Evolutionary conservation across 2,797 vertebrate genomes (phyloP).

Genomic region (Podarcis siculus): DNA sequence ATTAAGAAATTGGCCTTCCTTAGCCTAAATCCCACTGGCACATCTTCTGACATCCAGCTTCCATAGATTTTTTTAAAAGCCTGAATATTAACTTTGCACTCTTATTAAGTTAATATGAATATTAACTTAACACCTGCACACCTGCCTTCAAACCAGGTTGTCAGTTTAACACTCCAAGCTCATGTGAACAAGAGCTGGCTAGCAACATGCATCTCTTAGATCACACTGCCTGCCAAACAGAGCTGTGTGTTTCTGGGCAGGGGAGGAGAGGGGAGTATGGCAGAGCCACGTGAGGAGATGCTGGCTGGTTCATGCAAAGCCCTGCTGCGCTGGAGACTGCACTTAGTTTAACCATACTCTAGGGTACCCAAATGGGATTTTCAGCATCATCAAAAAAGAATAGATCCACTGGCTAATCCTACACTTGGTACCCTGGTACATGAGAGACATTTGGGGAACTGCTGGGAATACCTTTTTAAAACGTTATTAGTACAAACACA

Average conservation of each 20-base stretch:
- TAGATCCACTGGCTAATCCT: no score
- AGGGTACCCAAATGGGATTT: background rate
- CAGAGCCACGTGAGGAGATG: slow-evolving; percentile 51
- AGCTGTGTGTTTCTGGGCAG: slow-evolving; percentile 25
- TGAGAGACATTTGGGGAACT: background rate
- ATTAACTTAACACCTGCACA: background rate
- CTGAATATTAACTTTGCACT: no score
- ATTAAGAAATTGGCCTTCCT: background rate
- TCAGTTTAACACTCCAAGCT: background rate
- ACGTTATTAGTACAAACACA: background rate
- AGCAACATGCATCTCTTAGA: background rate
- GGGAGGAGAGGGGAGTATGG: background rate
- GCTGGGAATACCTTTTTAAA: background rate
- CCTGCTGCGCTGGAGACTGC: background rate
- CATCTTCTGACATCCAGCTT: background rate
- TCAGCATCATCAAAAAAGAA: background rate
- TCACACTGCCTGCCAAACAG: slow-evolving; percentile 58
- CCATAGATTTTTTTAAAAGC: no score
- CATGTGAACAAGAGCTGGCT: fast-evolving
- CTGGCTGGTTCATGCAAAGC: slow-evolving; percentile 43
- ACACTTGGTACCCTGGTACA: background rate
- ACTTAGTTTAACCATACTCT: no score
- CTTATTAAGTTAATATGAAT: no score
- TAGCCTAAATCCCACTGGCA: background rate
- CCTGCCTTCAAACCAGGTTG: background rate